Evolutionary conservation across 2,797 vertebrate genomes (phyloP).

Genomic region (Morus bassanus): DNA sequence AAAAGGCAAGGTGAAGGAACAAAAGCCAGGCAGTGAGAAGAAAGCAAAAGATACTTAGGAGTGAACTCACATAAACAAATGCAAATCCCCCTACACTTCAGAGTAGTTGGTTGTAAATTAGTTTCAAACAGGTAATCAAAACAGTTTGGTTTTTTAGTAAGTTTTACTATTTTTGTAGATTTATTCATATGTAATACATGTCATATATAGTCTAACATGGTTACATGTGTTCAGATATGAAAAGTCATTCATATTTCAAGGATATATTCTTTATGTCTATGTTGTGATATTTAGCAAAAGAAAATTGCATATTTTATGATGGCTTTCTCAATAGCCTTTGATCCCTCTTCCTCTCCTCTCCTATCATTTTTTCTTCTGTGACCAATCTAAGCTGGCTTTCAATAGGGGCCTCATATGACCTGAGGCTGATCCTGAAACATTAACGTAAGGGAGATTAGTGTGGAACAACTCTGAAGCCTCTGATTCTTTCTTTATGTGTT

Average conservation of each 20-base stretch:
- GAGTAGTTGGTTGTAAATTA: not conserved
- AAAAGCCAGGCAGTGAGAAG: not conserved
- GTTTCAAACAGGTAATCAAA: not conserved
- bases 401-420: not conserved
- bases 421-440: not conserved
- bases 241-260: accelerated
- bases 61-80: not conserved
- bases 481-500: not conserved
- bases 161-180: not conserved
- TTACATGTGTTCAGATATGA: not conserved
- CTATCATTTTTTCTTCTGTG: not conserved
- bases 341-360: not conserved
- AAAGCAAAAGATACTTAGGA: not conserved
- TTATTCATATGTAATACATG: not conserved
- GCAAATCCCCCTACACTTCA: not conserved
- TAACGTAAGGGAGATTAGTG: not conserved
- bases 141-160: not conserved
- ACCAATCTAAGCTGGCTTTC: not conserved
- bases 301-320: not conserved
- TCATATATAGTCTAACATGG: not conserved
- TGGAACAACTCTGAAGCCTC: not conserved
- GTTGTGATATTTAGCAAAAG: not conserved
- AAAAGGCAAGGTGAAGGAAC: not conserved
- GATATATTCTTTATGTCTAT: not conserved
- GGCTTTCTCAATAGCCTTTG: not conserved